Percentiles rank a stretch among this genome's conserved stretches.
These are phyloP conservation scores for Drosophila anomalata DNA, from an alignment of 2,888 invertebrate species.

Conservation along the genomic window DNA sequence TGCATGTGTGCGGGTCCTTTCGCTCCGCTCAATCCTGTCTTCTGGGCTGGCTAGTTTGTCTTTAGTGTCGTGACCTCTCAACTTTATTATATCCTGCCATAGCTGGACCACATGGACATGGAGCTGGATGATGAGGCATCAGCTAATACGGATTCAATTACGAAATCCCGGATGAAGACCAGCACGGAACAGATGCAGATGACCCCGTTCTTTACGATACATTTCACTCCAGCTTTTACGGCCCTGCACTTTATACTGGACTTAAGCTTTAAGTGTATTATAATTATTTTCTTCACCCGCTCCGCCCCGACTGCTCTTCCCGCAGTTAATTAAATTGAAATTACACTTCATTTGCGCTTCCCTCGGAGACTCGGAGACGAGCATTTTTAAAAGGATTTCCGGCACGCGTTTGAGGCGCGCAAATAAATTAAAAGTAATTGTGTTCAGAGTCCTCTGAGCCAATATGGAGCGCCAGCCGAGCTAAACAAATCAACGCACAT, in stretches of 20 bases:
- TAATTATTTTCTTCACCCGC: slow-evolving; percentile 16
- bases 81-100: slow-evolving; percentile 70
- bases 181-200: slow-evolving; percentile 16
- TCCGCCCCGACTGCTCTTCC: background rate
- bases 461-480: slow-evolving; percentile 18
- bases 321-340: slow-evolving; percentile 67
- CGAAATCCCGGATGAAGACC: slow-evolving; percentile 25
- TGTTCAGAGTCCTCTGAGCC: slow-evolving; percentile 20
- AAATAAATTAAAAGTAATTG: slow-evolving; percentile 72
- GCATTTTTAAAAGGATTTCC: slow-evolving; percentile 44
- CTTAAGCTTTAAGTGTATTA: slow-evolving; percentile 26
- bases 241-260: slow-evolving; percentile 5
- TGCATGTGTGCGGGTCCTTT: slow-evolving; percentile 48
- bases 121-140: slow-evolving; percentile 15
- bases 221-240: slow-evolving; percentile 16
- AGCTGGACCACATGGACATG: slow-evolving; percentile 14
- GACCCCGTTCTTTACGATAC: slow-evolving; percentile 28
- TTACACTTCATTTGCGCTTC: slow-evolving; percentile 51
- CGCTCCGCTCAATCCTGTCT: slow-evolving; percentile 3
- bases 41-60: slow-evolving; percentile 53
- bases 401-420: slow-evolving; percentile 28
- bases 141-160: slow-evolving; percentile 74
- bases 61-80: slow-evolving; percentile 72
- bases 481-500: slow-evolving; percentile 68
- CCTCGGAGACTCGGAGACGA: slow-evolving; percentile 1